These are phyloP conservation scores for Drosophila sordidula DNA, from an alignment of 2,888 invertebrate species.

Conservation along the genomic window DNA sequence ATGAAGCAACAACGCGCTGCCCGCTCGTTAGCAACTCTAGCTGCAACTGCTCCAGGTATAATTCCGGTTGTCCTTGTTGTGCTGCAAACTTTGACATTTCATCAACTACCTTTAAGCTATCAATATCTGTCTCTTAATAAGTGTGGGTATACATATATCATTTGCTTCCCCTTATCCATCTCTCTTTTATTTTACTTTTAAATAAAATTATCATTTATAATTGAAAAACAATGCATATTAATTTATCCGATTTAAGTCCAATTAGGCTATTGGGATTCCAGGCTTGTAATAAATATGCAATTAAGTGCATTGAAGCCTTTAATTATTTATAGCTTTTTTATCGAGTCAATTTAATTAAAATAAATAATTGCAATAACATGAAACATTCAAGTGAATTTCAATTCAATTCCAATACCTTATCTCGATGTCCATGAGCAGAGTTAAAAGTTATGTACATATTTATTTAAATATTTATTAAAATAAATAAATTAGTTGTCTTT, in stretches of 20 bases:
- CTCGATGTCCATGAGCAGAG: too few relatives aligned
- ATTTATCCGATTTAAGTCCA: conserved; percentile 39
- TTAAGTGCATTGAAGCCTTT: conserved; percentile 18
- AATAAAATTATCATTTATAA: background rate
- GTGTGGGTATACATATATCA: background rate
- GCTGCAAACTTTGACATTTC: conserved; percentile 50
- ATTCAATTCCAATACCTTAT: too few relatives aligned
- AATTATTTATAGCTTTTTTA: conserved; percentile 18
- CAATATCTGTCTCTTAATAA: background rate
- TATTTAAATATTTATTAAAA: too few relatives aligned
- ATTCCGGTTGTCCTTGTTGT: background rate
- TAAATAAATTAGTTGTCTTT: too few relatives aligned
- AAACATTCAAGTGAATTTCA: conserved; percentile 2
- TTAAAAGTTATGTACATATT: background rate
- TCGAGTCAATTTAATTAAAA: conserved; percentile 15
- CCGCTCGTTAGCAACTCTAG: conserved; percentile 54
- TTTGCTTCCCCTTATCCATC: background rate
- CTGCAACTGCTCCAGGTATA: conserved; percentile 2
- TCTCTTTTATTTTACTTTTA: background rate
- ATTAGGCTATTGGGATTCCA: conserved; percentile 33
- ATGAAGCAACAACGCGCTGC: conserved; percentile 24
- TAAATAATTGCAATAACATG: conserved; percentile 9
- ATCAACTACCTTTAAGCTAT: conserved; percentile 16
- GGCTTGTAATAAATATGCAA: conserved; percentile 14
- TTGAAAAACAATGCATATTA: conserved; percentile 5